Percentiles rank a stretch among this genome's conserved stretches.
These are phyloP conservation scores for Hirtodrosophila confusa DNA, from an alignment of 2,888 invertebrate genomes.

Conservation along the genomic window DNA sequence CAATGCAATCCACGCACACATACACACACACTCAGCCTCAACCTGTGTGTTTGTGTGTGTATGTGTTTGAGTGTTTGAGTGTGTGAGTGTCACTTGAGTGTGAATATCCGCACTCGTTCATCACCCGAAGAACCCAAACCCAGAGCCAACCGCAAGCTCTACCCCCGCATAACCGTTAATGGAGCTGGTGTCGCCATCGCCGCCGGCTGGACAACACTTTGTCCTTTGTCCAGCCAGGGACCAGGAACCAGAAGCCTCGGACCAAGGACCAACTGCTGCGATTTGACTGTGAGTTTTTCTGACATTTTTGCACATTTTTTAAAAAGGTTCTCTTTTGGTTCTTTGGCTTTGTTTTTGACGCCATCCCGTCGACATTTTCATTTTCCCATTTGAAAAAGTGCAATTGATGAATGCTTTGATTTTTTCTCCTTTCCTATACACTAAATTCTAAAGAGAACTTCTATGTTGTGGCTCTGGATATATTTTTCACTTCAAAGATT, in stretches of 20 bases:
- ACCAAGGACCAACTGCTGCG: slow-evolving; percentile 75
- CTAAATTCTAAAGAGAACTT: slow-evolving; percentile 4
- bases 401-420: slow-evolving; percentile 69
- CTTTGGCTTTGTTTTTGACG: slow-evolving; percentile 51
- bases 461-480: slow-evolving; percentile 10
- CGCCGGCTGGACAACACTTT: slow-evolving; percentile 73
- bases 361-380: slow-evolving; percentile 54
- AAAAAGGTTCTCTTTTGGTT: slow-evolving; percentile 32
- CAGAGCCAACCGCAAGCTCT: slow-evolving; percentile 33
- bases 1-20: slow-evolving; percentile 54
- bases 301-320: slow-evolving; percentile 78
- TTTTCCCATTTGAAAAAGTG: slow-evolving; percentile 70
- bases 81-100: slow-evolving; percentile 69
- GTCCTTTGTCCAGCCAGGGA: slow-evolving; percentile 48
- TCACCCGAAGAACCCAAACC: slow-evolving; percentile 41
- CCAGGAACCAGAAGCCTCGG: slow-evolving; percentile 4
- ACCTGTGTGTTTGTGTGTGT: slow-evolving; percentile 15
- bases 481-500: slow-evolving; percentile 33
- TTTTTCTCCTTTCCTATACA: not conserved
- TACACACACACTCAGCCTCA: slow-evolving; percentile 3
- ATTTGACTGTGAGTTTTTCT: slow-evolving; percentile 78
- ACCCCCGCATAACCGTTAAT: slow-evolving; percentile 55
- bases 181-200: slow-evolving; percentile 72
- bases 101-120: slow-evolving; percentile 75
- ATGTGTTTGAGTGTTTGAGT: slow-evolving; percentile 16